Base-by-base conservation (phyloP, 2,797 vertebrate genomes). In the Melopsittacus undulatus region DNA sequence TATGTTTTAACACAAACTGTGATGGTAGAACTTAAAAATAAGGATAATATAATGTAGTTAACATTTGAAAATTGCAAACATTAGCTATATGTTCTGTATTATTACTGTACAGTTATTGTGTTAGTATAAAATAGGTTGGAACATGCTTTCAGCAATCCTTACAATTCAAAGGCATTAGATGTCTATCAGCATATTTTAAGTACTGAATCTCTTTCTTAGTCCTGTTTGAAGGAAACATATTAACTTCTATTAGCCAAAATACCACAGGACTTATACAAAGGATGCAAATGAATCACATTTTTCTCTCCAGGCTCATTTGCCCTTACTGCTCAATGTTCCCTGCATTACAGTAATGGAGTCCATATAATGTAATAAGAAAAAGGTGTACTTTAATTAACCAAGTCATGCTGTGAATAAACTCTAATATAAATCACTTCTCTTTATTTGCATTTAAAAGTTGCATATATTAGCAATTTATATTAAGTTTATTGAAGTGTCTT, bases 351-450 rank as follows among this genome's bases (percentile, higher is more conserved):
- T 97, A 94, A 96, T 95, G 74, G 94, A 95, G 45, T 93, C 68
- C 67, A 91, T 92, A 93, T 96, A 97, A 95, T 48, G 46, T 74
- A 92, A 90, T 95, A 95, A 96, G 91, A 70, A 96, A 95, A 93
- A 96, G 48, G 75, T 96, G 82, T 95, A 89, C 51, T 96, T 96
- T 96, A 95, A 97, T 97, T 97, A 96, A 88, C 52, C 63, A 87
- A 90, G 87, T 92, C 93, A 92, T 77, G 22, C 18, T 76, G 67
- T 91, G 92, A 92, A 94, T 93, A 87, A 92, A 90, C 23, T 79
- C 24, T 56, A 36, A 42, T 83, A 95, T 96, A 97, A 96, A 97
- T 97, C 88, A 93, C 72, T 86, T 84, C 24, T 80, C 57, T 96
- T 69, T 91, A 87, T 94, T 95, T 96, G 66, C 61, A 90, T 96